A percentile compares a stretch with the other conserved stretches of the same genome.
Evolutionary conservation across 2,888 invertebrate genomes (phyloP).

Genomic region (Ditylenchus weischeri): DNA sequence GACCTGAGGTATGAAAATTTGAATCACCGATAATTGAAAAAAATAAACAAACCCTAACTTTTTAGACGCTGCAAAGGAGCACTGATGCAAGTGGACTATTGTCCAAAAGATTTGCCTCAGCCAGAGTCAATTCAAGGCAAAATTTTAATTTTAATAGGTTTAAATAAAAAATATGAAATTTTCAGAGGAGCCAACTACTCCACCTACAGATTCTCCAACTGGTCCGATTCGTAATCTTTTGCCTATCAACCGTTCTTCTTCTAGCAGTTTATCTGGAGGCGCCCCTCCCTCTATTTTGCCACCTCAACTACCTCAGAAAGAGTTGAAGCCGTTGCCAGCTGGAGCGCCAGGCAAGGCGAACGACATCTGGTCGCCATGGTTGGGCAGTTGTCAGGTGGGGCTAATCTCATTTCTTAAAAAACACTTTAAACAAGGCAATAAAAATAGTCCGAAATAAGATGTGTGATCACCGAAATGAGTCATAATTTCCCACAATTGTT

Average conservation of each 20-base stretch:
- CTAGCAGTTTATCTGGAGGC: constrained; percentile 14
- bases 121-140: not conserved
- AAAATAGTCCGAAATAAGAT: too few species aligned
- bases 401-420: not conserved
- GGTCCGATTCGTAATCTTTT: constrained; percentile 33
- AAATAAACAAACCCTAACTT: not conserved
- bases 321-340: constrained; percentile 32
- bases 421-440: too few species aligned
- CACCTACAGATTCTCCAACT: constrained; percentile 25
- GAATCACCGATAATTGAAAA: not conserved
- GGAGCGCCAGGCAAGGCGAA: constrained; percentile 37
- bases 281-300: constrained; percentile 37
- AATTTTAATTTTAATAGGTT: not conserved
- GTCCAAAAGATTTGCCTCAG: constrained; percentile 22
- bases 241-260: constrained; percentile 23
- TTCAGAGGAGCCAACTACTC: not conserved
- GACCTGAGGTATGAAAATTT: constrained; percentile 34
- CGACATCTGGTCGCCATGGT: constrained; percentile 53
- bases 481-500: not conserved
- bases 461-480: too few species aligned
- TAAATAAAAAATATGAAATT: not conserved
- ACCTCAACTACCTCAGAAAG: constrained; percentile 33
- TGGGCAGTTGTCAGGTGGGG: constrained; percentile 47
- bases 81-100: constrained; percentile 47
- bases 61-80: constrained; percentile 33